Evolutionary conservation across 2,888 invertebrate species (phyloP).

Genomic region (Drosophila meridionalis): DNA sequence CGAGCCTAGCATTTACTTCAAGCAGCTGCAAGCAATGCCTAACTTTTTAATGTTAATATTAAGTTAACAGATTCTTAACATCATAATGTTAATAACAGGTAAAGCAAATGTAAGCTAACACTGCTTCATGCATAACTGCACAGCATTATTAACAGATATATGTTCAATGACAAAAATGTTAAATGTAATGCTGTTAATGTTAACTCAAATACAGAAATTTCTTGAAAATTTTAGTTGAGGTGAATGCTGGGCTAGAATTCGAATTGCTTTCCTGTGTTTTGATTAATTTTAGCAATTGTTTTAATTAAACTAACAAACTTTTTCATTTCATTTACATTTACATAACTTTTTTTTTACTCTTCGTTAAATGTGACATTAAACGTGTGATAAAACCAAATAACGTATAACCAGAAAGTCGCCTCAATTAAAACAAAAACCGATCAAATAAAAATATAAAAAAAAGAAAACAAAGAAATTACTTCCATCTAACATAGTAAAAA

Average conservation of each 20-base stretch:
- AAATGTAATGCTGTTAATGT: background rate
- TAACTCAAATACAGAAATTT: background rate
- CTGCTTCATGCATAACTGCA: background rate
- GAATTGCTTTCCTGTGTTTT: background rate
- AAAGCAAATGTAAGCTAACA: background rate
- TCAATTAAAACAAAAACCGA: background rate
- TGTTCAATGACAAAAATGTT: background rate
- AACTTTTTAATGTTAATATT: background rate
- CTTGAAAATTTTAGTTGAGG: background rate
- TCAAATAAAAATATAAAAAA: slow-evolving; percentile 1
- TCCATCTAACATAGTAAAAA: slow-evolving; percentile 78
- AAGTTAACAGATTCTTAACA: background rate
- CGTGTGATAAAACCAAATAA: slow-evolving; percentile 19
- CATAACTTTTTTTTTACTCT: slow-evolving; percentile 14
- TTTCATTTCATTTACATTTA: slow-evolving; percentile 29
- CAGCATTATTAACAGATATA: background rate
- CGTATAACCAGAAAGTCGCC: slow-evolving; percentile 21
- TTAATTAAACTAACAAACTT: slow-evolving; percentile 24
- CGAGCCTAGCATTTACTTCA: slow-evolving; percentile 7
- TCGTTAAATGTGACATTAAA: slow-evolving; percentile 36
- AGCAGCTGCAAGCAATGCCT: background rate
- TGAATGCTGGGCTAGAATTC: slow-evolving; percentile 11
- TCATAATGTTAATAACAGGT: background rate
- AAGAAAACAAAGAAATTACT: slow-evolving; percentile 39
- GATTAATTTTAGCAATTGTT: background rate